These are phyloP conservation scores for Manacus vitellinus DNA, from an alignment of 2,113 vertebrate species.

Conservation along the genomic window DNA sequence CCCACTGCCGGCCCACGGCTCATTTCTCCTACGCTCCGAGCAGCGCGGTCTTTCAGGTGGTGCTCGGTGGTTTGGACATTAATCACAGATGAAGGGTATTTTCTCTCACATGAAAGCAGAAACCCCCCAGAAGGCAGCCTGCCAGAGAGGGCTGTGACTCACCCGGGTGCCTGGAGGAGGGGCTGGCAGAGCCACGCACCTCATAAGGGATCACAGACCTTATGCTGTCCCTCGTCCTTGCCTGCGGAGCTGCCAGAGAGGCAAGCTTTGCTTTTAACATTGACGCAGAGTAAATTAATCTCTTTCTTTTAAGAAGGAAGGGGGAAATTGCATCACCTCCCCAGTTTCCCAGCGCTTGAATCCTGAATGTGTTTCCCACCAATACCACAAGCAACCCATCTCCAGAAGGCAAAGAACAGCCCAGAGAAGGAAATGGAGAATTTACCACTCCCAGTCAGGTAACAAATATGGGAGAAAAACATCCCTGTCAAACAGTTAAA, in stretches of 20 bases:
- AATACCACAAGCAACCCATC: neutral
- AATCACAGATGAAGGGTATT: neutral
- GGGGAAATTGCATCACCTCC: neutral
- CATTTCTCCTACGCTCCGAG: fast-evolving
- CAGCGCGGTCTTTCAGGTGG: neutral
- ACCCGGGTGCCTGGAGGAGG: neutral
- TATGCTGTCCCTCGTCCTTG: fast-evolving
- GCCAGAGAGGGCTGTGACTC: neutral
- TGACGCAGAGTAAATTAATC: neutral
- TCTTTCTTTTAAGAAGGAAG: neutral
- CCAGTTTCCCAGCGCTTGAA: neutral
- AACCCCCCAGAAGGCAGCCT: neutral
- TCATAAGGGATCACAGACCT: neutral
- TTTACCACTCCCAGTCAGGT: neutral
- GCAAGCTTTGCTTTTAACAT: neutral
- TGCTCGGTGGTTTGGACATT: neutral
- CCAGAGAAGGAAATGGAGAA: neutral
- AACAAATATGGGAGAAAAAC: neutral
- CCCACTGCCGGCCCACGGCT: fast-evolving
- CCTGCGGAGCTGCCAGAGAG: fast-evolving
- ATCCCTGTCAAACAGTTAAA: neutral
- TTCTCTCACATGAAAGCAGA: neutral
- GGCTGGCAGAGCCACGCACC: neutral
- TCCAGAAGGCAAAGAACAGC: neutral
- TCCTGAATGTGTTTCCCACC: neutral